Base-by-base conservation (phyloP, 2,888 invertebrate species). In the Parnassius mnemosyne region DNA sequence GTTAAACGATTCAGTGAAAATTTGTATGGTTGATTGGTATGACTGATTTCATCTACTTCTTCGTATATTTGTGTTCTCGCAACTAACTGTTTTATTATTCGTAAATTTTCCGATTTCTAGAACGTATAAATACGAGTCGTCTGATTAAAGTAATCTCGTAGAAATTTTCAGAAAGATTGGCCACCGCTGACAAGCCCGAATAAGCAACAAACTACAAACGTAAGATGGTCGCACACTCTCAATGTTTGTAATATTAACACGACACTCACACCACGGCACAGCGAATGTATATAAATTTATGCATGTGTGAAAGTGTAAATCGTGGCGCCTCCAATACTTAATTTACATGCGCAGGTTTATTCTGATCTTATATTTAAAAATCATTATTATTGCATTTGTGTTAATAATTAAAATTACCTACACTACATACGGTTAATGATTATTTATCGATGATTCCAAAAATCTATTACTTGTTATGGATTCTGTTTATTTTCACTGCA, bases 291-390 rank as follows among this genome's bases (percentile, higher is more conserved):
- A 69, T 57, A 43, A 60, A 46, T 63, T 62, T 70, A 63, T 69
- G 67, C 63, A 69, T 78, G 81, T 81, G 79, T 80, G 77, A 72
- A 79, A 76, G 75, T 77, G 75, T 79, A 76, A 77, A 80, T 74
- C 65, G 71, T 78, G 72, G 75, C 74, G 72, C 74, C 75, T 75
- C 71, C 69, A 69, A 68, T 66, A 69, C 69, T 76, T 74, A 72
- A 75, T 71, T 73, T 64, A 72, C 72, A 64, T 68, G 53, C 61
- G 67, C 71, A 66, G 64, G 64, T 69, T 65, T 66, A 67, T 64
- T 66, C 65, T 64, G 61, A 63, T 65, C 63, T 67, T 65, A 56
- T 42, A 57, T 60, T 63, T 56, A 65, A 67, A 66, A 73, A 77
- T 78, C 74, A 78, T 41, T 13, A 5, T n/a, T 44, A 44, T 42